Base-by-base conservation (phyloP, 2,888 invertebrate species). In the Parochlus steinenii region DNA sequence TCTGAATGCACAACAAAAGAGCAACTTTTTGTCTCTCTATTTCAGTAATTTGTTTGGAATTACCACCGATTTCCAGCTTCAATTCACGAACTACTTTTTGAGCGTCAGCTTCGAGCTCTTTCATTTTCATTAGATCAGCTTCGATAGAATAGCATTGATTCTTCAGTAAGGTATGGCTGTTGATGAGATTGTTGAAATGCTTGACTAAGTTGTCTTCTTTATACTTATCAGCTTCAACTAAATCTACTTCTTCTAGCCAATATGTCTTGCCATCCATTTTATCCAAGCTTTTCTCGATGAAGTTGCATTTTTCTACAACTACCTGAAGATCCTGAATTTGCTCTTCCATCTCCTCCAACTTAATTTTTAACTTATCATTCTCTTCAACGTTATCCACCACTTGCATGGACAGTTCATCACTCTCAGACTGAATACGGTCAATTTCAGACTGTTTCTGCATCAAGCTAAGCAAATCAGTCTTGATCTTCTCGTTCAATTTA, bases 351-450 rank as follows among this genome's bases (percentile, higher is more conserved):
- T 5, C n/a, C n/a, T 53, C 45, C n/a, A 63, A 41, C 43, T 61
- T 55, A 41, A 55, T 54, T 39, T 55, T 64, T 3, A 70, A 50
- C 19, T 50, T 47, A 32, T 71, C 68, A 12, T 53, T 55, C 42
- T 72, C 71, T 34, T 66, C 62, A 33, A 70, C 57, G 39, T 53
- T 63, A 30, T 72, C 71, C 53, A 71, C 64, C 3, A 74, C 44
- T 48, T 68, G 62, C 24, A 58, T 64, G 1, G 73, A 71, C 16
- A 73, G 51, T 30, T 56, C 53, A 42, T 67, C 64, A 45, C 65
- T 63, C 50, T 69, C 68, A 10, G 54, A 52, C 51, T 65, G 65
- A 39, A 70, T 36, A 27, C n/a, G 32, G 11, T 20, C 32, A 23
- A 16, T 17, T 23, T 32, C 31, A n/a, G 10, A 12, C 8, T 22